Percentiles rank a stretch among this genome's conserved stretches.
Evolutionary conservation across 2,113 vertebrate genomes (phyloP).

Genomic region (Psephotus haematonotus): DNA sequence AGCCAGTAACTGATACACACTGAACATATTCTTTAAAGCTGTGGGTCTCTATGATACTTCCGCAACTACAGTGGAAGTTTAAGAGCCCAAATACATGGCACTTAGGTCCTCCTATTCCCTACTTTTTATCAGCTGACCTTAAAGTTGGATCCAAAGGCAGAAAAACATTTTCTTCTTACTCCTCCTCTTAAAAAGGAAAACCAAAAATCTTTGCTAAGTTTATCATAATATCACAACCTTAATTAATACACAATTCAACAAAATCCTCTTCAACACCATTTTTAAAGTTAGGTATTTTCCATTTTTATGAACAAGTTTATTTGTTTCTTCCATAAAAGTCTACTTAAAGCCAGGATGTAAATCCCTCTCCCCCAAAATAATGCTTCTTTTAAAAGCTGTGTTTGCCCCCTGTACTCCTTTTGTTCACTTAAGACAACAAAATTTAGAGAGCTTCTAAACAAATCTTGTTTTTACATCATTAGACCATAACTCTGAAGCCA

Average conservation of each 20-base stretch:
- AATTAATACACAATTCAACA: neutral
- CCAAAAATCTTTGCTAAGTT: neutral
- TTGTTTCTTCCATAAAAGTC: neutral
- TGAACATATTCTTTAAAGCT: neutral
- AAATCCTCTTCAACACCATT: neutral
- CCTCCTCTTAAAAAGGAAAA: neutral
- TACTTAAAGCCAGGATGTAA: neutral
- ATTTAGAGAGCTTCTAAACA: neutral
- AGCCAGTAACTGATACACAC: neutral
- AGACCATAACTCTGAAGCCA: neutral
- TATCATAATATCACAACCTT: neutral
- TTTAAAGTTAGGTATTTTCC: neutral
- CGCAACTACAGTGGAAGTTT: neutral
- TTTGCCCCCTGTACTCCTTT: neutral
- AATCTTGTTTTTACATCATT: neutral
- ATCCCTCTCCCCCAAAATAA: accelerated
- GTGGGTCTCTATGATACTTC: neutral
- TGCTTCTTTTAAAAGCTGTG: neutral
- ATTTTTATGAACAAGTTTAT: neutral
- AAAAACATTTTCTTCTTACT: neutral
- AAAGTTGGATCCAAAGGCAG: neutral
- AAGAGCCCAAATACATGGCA: neutral
- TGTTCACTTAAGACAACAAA: neutral
- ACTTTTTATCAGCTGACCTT: neutral
- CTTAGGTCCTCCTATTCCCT: accelerated